A percentile compares a stretch with the other conserved stretches of the same genome.
Conservation (phyloP, 2,113 vertebrate genomes). For the rabbit (Oryctolagus cuniculus) region DNA sequence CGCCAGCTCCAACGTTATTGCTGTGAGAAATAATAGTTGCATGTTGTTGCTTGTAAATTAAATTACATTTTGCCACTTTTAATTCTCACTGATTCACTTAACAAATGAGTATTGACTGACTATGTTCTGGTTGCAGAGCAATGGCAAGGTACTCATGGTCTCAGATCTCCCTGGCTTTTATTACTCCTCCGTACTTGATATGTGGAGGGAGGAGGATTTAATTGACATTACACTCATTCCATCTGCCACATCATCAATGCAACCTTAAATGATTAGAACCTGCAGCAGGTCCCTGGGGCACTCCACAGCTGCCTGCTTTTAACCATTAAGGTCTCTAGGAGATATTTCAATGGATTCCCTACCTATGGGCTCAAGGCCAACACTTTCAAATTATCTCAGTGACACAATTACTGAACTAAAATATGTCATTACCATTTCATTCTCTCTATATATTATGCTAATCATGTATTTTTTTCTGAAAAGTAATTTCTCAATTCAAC, state of each 20-base stretch:
- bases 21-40: background rate
- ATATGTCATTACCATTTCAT: constrained; percentile 70
- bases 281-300: background rate
- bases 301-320: constrained; percentile 46
- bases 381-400: constrained; percentile 67
- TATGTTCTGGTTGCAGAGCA: background rate
- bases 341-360: constrained; percentile 45
- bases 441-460: constrained; percentile 56
- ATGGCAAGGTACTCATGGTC: background rate
- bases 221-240: background rate
- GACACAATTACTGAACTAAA: constrained; percentile 63
- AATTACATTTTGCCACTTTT: constrained; percentile 26
- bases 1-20: background rate
- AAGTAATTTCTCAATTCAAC: constrained; percentile 76
- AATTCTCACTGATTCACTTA: constrained; percentile 7
- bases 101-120: constrained; percentile 4
- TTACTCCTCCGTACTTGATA: constrained; percentile 9
- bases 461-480: constrained; percentile 68
- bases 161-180: constrained; percentile 39
- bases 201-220: background rate
- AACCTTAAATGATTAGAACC: constrained; percentile 45
- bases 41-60: background rate
- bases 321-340: constrained; percentile 56
- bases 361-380: constrained; percentile 69
- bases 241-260: constrained; percentile 60